Evolutionary conservation across 2,113 vertebrate genomes (phyloP).

Genomic region (Ptyas mucosa): DNA sequence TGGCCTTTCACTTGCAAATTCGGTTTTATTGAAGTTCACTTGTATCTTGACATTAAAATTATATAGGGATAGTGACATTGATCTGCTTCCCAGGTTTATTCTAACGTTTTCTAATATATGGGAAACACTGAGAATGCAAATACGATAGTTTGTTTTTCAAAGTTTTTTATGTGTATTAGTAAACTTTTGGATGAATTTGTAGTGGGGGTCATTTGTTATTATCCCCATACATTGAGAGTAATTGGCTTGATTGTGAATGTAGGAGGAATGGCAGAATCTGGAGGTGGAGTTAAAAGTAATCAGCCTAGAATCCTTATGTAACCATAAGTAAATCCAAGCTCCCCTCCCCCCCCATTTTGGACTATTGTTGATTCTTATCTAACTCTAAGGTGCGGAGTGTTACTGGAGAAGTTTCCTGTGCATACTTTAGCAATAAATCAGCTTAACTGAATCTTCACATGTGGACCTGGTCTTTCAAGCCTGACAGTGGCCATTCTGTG

Average conservation of each 20-base stretch:
- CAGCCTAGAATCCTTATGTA: too few species aligned
- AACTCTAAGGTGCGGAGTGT: too few species aligned
- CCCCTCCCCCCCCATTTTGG: too few species aligned
- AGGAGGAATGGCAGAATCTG: too few species aligned
- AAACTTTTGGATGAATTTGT: neutral
- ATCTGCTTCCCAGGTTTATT: neutral
- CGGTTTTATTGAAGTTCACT: neutral
- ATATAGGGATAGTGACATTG: neutral
- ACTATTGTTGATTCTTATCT: too few species aligned
- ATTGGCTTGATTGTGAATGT: neutral
- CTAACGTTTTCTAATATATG: neutral
- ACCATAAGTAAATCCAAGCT: too few species aligned
- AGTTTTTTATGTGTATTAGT: neutral
- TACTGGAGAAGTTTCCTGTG: too few species aligned
- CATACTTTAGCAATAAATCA: too few species aligned
- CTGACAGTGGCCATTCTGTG: neutral
- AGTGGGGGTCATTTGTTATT: neutral
- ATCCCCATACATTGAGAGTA: neutral
- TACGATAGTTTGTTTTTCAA: neutral
- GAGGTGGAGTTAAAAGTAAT: too few species aligned
- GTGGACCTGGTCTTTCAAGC: too few species aligned
- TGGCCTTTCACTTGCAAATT: neutral
- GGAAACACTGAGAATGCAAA: neutral
- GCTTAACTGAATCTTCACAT: too few species aligned
- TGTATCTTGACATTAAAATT: neutral